Evolutionary conservation across 2,888 invertebrate genomes (phyloP).

Genomic region (Elegia similella): DNA sequence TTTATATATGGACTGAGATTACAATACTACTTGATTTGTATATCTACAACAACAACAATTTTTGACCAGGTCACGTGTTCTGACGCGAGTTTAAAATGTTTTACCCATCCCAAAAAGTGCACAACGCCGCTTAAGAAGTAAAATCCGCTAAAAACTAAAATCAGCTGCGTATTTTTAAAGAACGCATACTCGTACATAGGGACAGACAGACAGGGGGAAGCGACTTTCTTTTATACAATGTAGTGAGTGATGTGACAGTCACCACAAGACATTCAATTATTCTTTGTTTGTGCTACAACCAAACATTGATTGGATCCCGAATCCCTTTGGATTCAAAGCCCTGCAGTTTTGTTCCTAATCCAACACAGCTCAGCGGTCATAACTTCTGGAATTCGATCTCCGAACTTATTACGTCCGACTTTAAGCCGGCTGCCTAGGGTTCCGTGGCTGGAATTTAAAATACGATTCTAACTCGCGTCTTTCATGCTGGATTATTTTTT

Average conservation of each 20-base stretch:
- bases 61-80: no score
- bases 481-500: neutral
- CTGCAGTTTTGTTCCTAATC: slow-evolving; percentile 8
- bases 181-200: no score
- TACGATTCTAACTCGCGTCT: neutral
- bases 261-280: neutral
- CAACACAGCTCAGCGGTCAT: slow-evolving; percentile 1
- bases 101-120: no score
- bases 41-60: no score
- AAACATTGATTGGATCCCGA: slow-evolving; percentile 7
- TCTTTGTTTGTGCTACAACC: neutral
- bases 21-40: no score
- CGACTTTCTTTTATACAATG: no score
- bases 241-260: neutral
- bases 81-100: no score
- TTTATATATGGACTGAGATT: no score
- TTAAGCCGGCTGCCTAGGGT: neutral
- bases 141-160: no score
- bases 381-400: slow-evolving; percentile 9
- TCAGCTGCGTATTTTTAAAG: no score
- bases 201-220: no score
- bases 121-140: no score
- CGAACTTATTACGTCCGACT: slow-evolving; percentile 10
- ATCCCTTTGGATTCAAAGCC: neutral
- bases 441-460: slow-evolving; percentile 3